These are phyloP conservation scores for Drosophila bunnanda DNA, from an alignment of 2,888 invertebrate genomes.

Conservation along the genomic window DNA sequence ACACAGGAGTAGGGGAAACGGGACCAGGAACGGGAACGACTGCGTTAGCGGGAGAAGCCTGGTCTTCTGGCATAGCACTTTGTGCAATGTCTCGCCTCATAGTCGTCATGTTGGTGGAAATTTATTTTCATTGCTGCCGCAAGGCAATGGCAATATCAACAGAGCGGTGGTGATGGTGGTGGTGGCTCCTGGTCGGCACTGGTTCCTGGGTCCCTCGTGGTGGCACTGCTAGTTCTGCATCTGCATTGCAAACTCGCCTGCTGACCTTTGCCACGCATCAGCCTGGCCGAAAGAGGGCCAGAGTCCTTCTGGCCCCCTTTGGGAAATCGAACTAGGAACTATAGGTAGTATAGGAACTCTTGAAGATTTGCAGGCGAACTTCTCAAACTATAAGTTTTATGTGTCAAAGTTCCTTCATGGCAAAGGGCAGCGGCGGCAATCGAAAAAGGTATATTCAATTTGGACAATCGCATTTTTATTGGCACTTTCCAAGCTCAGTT, in stretches of 20 bases:
- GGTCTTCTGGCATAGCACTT: slow-evolving; percentile 64
- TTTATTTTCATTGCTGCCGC: slow-evolving; percentile 79
- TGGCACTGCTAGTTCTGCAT: slow-evolving; percentile 3
- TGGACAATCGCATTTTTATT: slow-evolving; percentile 10
- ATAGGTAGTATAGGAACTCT: background rate
- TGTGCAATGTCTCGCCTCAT: slow-evolving; percentile 72
- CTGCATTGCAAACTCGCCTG: slow-evolving; percentile 30
- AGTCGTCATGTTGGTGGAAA: slow-evolving; percentile 74
- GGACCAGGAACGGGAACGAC: background rate
- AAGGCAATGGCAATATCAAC: slow-evolving; percentile 64
- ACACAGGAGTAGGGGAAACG: slow-evolving; percentile 8
- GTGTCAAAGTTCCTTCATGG: slow-evolving; percentile 9
- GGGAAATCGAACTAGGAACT: slow-evolving; percentile 19
- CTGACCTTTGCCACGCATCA: slow-evolving; percentile 35
- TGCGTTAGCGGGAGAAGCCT: slow-evolving; percentile 18
- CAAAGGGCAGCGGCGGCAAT: background rate
- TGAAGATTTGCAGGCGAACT: slow-evolving; percentile 11
- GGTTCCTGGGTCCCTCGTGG: background rate
- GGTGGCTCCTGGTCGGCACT: background rate
- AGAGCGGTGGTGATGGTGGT: slow-evolving; percentile 1
- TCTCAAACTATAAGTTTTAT: slow-evolving; percentile 17
- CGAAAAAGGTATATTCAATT: slow-evolving; percentile 2
- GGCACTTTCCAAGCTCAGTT: background rate
- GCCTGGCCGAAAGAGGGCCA: slow-evolving; percentile 10
- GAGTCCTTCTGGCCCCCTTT: background rate